These are phyloP conservation scores for Erebia palarica DNA, from an alignment of 2,888 invertebrate species.

Conservation along the genomic window DNA sequence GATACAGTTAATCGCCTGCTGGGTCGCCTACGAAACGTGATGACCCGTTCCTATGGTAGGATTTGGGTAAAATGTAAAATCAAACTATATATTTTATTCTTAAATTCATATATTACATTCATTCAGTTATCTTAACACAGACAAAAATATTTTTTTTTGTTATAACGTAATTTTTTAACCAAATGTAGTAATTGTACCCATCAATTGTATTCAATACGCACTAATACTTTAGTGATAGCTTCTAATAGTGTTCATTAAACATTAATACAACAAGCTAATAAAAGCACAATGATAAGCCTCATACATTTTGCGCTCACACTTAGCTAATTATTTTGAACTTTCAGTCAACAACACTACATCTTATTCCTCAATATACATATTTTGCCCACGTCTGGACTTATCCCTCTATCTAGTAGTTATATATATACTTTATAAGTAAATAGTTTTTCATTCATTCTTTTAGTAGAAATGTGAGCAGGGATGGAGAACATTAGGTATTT, in stretches of 20 bases:
- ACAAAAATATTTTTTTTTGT: slow-evolving; percentile 31
- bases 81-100: not conserved
- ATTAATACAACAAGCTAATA: slow-evolving; percentile 5
- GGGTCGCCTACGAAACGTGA: not conserved
- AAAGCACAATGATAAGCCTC: slow-evolving; percentile 24
- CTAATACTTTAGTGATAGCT: slow-evolving; percentile 12
- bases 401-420: not conserved
- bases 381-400: slow-evolving; percentile 1
- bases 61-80: not conserved
- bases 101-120: slow-evolving; percentile 27
- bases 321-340: slow-evolving; percentile 35
- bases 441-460: too few species aligned
- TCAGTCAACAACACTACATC: slow-evolving; percentile 33
- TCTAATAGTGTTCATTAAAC: slow-evolving; percentile 4
- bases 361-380: not conserved
- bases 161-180: slow-evolving; percentile 18
- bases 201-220: slow-evolving; percentile 27
- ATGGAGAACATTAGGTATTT: too few species aligned
- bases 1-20: too few species aligned
- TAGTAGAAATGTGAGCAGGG: too few species aligned
- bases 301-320: slow-evolving; percentile 15
- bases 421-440: too few species aligned
- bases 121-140: slow-evolving; percentile 29
- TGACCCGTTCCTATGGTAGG: too few species aligned
- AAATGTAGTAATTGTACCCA: slow-evolving; percentile 34